Base-by-base conservation (phyloP, 1,140 invertebrate genomes). In the Pissodes strobi region DNA sequence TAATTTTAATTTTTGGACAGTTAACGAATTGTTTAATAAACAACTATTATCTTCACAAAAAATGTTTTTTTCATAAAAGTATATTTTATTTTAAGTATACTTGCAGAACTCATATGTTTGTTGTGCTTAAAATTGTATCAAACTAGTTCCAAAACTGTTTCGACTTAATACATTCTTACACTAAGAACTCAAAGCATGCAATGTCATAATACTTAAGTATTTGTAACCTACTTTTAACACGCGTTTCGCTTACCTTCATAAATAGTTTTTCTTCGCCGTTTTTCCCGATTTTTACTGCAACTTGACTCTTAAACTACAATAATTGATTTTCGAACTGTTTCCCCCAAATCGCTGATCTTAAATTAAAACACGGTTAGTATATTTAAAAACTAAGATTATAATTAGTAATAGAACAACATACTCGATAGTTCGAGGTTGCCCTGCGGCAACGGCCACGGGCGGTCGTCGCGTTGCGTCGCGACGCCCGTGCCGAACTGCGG, bases 401-500 rank as follows among this genome's bases (percentile, higher is more conserved):
- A 41, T 56, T 41, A 22, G 49, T n/a, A 9, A 19, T 23, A 56
- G 34, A 56, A 56, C 18, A 17, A 30, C 52, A 41, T 23, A 52
- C 23, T 21, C 49, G 49, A 18, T 17, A 52, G 22, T 52, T 52
- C 13, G 21, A 27, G 10, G 52, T 21, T 21, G 52, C 52, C 21
- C n/a, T 41, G 52, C 37, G 52, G 38, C 49, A 17, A 27, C 23
- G 13, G 49, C 49, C 19, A 9, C 52, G 15, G 8, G 13, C 15
- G 22, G 52, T 15, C 52, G 52, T 41, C 38, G 10, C 45, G 49
- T 34, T 19, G 52, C 52, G 52, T 56, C 52, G 52, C 52, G 52
- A 56, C 52, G 52, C 38, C 52, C 34, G 52, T 13, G 52, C 22
- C 52, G 38, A 56, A 56, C 52, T 56, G 52, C 52, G 38, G 52